These are phyloP conservation scores for Andrena marginata DNA, from an alignment of 2,888 invertebrate species.

Conservation along the genomic window DNA sequence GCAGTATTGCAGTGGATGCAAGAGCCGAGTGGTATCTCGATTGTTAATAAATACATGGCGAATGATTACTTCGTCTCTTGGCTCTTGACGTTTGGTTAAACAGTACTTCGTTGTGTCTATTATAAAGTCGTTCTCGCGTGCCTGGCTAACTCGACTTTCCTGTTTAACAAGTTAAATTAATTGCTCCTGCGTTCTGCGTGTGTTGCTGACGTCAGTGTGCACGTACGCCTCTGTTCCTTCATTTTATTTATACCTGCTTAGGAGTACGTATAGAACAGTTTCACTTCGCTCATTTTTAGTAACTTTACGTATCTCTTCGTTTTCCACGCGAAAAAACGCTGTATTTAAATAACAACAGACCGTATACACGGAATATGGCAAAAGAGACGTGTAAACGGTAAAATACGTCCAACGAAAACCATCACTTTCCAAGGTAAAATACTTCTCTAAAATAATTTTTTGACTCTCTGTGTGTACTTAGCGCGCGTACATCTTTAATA, in stretches of 20 bases:
- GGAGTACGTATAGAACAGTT: neutral
- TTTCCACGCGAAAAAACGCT: no score
- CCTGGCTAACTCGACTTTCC: neutral
- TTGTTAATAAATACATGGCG: neutral
- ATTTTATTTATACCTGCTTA: neutral
- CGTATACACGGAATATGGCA: no score
- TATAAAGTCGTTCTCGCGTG: neutral
- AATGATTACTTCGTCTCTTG: no score
- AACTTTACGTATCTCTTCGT: no score
- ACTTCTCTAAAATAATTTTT: no score
- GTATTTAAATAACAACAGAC: no score
- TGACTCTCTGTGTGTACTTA: no score
- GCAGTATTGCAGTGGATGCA: neutral
- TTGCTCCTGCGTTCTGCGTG: neutral
- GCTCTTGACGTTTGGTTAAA: neutral
- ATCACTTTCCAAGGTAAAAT: no score
- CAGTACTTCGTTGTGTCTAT: neutral
- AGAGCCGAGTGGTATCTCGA: neutral
- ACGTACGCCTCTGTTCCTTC: neutral
- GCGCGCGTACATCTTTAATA: neutral
- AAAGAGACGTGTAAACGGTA: no score
- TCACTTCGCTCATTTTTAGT: no score
- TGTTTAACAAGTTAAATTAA: neutral
- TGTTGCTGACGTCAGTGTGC: neutral
- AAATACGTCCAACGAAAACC: no score